phyloP scores from a whole-genome alignment of 1,140 invertebrate genomes.

The Drosophila novamexicana region DNA sequence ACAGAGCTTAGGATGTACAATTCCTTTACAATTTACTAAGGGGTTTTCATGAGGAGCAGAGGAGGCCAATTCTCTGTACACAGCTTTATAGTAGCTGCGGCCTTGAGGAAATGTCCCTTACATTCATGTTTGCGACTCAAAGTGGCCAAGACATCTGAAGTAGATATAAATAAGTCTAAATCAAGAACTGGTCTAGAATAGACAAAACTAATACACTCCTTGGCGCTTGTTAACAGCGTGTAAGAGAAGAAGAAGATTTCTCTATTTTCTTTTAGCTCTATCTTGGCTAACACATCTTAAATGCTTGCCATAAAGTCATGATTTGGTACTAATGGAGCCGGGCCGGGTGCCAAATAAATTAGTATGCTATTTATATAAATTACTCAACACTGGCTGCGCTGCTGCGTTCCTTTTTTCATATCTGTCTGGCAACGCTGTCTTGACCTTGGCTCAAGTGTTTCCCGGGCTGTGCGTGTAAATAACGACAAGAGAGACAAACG shows the following conservation, averaged over 20 bases:
- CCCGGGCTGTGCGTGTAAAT: constrained; percentile 56
- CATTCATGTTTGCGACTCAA: too few relatives aligned
- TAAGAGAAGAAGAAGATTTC: neutral
- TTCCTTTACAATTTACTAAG: too few relatives aligned
- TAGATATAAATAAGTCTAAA: too few relatives aligned
- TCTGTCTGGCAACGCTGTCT: constrained; percentile 7
- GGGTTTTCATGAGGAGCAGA: too few relatives aligned
- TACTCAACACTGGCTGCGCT: constrained; percentile 20
- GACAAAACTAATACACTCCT: too few relatives aligned
- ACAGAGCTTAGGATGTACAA: neutral
- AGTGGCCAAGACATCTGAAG: too few relatives aligned
- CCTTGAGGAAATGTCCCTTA: too few relatives aligned
- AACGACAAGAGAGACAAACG: constrained; percentile 47
- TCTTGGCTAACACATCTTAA: neutral
- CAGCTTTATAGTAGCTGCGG: neutral
- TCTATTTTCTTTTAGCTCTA: neutral
- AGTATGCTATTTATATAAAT: constrained; percentile 73
- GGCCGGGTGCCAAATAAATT: constrained; percentile 55
- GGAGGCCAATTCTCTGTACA: too few relatives aligned
- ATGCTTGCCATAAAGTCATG: neutral
- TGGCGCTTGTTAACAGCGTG: too few relatives aligned
- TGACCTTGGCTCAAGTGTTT: constrained; percentile 31
- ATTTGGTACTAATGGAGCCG: constrained; percentile 29
- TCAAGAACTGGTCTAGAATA: too few relatives aligned
- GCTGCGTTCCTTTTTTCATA: neutral